Evolutionary conservation across 2,888 invertebrate genomes (phyloP).

Genomic region (Lottia gigantea): DNA sequence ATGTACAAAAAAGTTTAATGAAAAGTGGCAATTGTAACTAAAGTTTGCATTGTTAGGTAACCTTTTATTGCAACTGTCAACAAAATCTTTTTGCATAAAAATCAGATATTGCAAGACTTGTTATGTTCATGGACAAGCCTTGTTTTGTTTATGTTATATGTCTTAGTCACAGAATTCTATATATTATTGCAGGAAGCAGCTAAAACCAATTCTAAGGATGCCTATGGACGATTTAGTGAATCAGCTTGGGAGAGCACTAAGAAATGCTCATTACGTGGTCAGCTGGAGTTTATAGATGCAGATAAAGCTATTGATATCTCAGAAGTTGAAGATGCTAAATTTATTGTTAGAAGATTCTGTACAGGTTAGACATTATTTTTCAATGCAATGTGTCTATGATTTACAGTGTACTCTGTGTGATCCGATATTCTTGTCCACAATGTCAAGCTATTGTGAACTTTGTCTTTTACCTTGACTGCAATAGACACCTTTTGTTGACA

Average conservation of each 20-base stretch:
- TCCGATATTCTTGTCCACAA: no score
- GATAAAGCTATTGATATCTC: constrained; percentile 80
- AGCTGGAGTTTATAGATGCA: constrained; percentile 84
- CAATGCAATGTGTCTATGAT: background rate
- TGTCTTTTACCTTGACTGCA: no score
- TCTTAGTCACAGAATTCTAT: background rate
- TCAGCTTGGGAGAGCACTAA: constrained; percentile 87
- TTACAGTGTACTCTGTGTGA: background rate
- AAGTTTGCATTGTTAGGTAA: no score
- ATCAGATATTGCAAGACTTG: no score
- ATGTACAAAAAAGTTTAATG: no score
- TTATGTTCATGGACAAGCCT: no score
- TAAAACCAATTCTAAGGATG: constrained; percentile 80
- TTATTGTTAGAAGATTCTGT: constrained; percentile 94
- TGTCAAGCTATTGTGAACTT: no score
- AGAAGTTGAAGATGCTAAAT: constrained; percentile 92
- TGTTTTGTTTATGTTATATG: no score
- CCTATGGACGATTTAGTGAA: constrained; percentile 87
- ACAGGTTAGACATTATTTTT: constrained; percentile 74
- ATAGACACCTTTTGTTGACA: no score
- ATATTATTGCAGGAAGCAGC: constrained; percentile 81
- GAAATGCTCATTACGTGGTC: constrained; percentile 91
- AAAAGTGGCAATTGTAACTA: no score
- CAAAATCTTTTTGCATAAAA: no score
- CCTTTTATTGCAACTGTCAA: no score